phyloP scores from a whole-genome alignment of 2,888 invertebrate genomes.

The Seira sanloemensis region DNA sequence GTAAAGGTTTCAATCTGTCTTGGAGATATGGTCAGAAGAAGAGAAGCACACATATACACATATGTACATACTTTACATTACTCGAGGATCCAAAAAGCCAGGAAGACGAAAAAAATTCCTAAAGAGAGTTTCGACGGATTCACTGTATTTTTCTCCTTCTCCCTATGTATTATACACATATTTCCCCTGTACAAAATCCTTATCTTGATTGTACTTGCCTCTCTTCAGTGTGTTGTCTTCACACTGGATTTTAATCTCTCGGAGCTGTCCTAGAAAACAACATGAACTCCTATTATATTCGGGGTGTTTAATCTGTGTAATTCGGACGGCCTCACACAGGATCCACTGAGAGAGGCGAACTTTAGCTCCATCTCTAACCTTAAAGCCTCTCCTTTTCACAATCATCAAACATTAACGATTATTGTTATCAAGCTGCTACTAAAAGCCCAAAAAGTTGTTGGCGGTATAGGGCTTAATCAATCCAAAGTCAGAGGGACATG shows the following conservation, averaged over 20 bases:
- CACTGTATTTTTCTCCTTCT: background rate
- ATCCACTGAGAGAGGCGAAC: too few relatives aligned
- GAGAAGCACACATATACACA: too few relatives aligned
- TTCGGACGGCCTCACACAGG: constrained; percentile 5
- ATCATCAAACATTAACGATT: background rate
- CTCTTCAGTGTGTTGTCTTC: constrained; percentile 4
- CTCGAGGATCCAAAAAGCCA: too few relatives aligned
- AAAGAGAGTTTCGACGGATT: background rate
- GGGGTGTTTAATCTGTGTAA: constrained; percentile 13
- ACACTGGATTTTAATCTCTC: constrained; percentile 6
- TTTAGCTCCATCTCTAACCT: too few relatives aligned
- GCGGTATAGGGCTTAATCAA: background rate
- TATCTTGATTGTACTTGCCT: background rate
- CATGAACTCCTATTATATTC: constrained; percentile 10
- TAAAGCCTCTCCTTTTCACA: background rate
- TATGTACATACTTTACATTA: too few relatives aligned
- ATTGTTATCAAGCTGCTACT: background rate
- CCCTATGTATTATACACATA: background rate
- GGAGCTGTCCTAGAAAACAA: constrained; percentile 9
- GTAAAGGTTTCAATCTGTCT: constrained; percentile 13
- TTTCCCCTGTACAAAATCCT: background rate
- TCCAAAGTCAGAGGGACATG: background rate
- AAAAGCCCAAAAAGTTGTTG: constrained; percentile 1
- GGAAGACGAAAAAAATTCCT: background rate
- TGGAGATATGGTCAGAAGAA: background rate